Conservation (phyloP, 2,888 invertebrate species). For the Lasioglossum morio region DNA sequence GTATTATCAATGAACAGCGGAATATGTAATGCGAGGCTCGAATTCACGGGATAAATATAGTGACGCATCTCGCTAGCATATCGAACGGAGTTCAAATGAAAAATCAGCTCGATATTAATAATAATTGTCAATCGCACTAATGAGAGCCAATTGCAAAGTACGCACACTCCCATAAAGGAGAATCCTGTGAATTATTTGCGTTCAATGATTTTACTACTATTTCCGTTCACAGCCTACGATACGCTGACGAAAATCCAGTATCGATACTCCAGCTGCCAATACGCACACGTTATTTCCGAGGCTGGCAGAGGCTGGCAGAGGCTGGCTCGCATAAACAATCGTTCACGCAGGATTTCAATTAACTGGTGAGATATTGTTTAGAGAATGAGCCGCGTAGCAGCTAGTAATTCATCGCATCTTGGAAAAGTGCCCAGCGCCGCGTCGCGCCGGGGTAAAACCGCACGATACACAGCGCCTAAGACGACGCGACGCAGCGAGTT, state of each 20-base stretch:
- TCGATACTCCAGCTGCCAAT: neutral
- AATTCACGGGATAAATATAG: constrained; percentile 47
- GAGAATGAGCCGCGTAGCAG: constrained; percentile 65
- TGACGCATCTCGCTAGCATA: neutral
- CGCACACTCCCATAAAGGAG: neutral
- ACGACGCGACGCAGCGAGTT: constrained; percentile 75
- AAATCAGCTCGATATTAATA: neutral
- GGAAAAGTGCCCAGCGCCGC: constrained; percentile 65
- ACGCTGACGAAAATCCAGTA: neutral
- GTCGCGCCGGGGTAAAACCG: neutral
- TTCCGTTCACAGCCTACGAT: neutral
- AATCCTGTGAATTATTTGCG: neutral
- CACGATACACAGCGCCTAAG: constrained; percentile 5
- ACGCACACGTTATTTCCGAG: neutral
- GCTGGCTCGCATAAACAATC: constrained; percentile 23
- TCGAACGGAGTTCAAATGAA: neutral
- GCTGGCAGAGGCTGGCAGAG: constrained; percentile 20
- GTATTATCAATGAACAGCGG: constrained; percentile 48
- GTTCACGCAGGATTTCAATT: constrained; percentile 32
- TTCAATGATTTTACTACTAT: neutral
- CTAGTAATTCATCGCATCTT: constrained; percentile 74
- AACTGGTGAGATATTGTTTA: constrained; percentile 70
- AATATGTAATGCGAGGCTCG: constrained; percentile 28
- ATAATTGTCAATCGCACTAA: neutral
- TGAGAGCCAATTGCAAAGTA: neutral